These are phyloP conservation scores for Manis javanica DNA, from an alignment of 2,797 vertebrate species.

Conservation along the genomic window DNA sequence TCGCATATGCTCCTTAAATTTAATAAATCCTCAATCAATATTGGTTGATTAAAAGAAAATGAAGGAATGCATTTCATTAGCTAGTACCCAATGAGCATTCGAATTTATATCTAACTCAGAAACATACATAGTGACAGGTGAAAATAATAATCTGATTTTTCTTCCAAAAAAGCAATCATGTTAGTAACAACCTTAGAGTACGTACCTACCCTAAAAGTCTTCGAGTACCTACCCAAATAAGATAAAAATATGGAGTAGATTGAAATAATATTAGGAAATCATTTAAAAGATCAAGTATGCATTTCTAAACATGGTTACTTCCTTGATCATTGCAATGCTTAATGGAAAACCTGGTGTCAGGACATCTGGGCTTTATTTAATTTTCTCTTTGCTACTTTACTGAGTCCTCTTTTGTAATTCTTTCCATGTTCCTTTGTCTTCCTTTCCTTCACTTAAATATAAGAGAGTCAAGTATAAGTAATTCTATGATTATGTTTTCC, in stretches of 20 bases:
- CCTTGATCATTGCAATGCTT: background rate
- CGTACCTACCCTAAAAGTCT: too few species aligned
- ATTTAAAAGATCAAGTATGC: constrained; percentile 4
- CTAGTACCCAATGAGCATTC: background rate
- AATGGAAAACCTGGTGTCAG: background rate
- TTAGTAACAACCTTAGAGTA: too few species aligned
- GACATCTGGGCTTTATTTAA: background rate
- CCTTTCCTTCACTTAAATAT: background rate
- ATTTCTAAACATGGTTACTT: background rate
- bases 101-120: background rate
- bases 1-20: background rate
- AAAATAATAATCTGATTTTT: background rate
- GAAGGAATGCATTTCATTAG: background rate
- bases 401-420: background rate
- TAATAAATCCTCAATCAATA: background rate
- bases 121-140: background rate
- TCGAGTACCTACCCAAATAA: too few species aligned
- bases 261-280: background rate
- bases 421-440: background rate
- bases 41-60: background rate
- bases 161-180: background rate
- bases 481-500: background rate
- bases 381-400: background rate
- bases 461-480: background rate
- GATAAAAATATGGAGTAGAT: background rate